Conservation (phyloP, 2,113 vertebrate species). For the Crotalus tigris region DNA sequence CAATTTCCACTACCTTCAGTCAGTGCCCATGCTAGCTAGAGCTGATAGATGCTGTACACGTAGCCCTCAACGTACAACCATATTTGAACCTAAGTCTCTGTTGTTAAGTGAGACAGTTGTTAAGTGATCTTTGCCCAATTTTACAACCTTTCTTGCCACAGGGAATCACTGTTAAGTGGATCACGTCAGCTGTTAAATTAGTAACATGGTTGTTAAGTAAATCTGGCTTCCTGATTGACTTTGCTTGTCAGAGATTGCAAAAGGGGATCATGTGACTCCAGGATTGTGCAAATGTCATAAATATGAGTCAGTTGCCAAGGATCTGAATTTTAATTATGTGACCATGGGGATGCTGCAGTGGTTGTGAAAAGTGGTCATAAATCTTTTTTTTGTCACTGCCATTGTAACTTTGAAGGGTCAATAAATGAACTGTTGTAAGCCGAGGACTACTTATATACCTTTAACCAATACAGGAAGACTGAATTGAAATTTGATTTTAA, state of each 20-base stretch:
- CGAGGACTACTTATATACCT: neutral
- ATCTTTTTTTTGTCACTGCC: neutral
- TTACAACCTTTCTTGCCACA: neutral
- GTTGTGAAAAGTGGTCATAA: neutral
- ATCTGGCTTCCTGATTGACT: neutral
- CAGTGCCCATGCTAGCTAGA: neutral
- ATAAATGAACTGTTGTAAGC: neutral
- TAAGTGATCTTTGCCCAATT: neutral
- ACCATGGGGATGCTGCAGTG: neutral
- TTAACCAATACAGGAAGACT: neutral
- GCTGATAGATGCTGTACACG: neutral
- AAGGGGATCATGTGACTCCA: neutral
- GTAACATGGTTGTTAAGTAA: neutral
- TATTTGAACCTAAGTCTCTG: neutral
- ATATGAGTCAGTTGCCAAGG: neutral
- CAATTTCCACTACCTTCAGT: neutral
- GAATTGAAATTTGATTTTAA: neutral
- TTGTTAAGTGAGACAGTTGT: neutral
- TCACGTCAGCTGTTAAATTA: neutral
- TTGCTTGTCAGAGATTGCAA: neutral
- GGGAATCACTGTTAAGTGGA: neutral
- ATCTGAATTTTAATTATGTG: neutral
- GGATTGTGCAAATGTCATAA: neutral
- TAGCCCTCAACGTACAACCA: neutral
- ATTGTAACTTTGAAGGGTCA: neutral